Evolutionary conservation across 2,113 vertebrate species (phyloP).

Genomic region (Ciconia maguari): DNA sequence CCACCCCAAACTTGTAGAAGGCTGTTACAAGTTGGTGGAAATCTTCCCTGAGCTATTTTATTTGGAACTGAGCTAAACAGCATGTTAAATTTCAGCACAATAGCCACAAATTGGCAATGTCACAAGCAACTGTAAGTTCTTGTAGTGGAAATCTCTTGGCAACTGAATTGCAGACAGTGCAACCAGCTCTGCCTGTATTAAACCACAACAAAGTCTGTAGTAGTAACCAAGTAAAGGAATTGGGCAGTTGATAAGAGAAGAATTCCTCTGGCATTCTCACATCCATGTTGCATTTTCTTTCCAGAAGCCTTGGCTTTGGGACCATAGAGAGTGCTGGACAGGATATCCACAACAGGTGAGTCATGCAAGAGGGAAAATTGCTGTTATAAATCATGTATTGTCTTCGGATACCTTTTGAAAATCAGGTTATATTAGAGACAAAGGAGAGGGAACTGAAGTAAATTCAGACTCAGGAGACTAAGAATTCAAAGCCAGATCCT

Average conservation of each 20-base stretch:
- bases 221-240: not conserved
- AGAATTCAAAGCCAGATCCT: not conserved
- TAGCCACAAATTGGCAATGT: not conserved
- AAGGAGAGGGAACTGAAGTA: not conserved
- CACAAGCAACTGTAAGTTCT: not conserved
- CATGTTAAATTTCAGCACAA: not conserved
- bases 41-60: not conserved
- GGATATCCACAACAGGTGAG: slow-evolving; percentile 88
- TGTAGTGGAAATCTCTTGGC: not conserved
- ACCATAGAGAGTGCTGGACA: slow-evolving; percentile 82
- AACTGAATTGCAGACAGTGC: not conserved
- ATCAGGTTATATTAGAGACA: not conserved
- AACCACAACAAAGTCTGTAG: not conserved
- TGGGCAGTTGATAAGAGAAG: not conserved
- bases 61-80: not conserved
- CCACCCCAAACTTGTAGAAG: not conserved
- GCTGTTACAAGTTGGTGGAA: not conserved
- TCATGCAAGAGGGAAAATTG: not conserved
- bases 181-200: not conserved
- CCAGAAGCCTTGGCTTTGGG: slow-evolving; percentile 93
- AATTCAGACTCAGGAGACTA: not conserved
- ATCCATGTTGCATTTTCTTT: not conserved
- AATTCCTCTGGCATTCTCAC: not conserved
- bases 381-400: not conserved
- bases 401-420: not conserved